Conservation (phyloP, 2,888 invertebrate genomes). For the Labia minor region DNA sequence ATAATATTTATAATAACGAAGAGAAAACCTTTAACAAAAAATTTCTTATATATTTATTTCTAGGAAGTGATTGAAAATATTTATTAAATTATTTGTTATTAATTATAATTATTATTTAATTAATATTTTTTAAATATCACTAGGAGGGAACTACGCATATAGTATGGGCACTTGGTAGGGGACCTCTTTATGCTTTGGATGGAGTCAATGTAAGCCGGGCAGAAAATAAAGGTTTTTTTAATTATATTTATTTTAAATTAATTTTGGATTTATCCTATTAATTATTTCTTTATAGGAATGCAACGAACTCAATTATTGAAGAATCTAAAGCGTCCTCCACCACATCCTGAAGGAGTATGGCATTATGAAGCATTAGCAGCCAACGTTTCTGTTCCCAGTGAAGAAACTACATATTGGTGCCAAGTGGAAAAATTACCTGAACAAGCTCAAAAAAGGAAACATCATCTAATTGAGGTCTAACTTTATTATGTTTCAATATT, state of each 20-base stretch:
- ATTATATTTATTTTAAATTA: no score
- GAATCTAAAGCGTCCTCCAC: constrained; percentile 37
- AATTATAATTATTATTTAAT: no score
- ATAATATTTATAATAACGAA: no score
- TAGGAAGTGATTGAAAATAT: no score
- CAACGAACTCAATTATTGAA: constrained; percentile 63
- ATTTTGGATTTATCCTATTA: no score
- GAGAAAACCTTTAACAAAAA: no score
- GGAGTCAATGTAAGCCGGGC: constrained; percentile 51
- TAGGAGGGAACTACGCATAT: constrained; percentile 87
- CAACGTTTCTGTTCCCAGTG: constrained; percentile 60
- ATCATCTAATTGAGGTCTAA: constrained; percentile 62
- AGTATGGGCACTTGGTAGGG: constrained; percentile 71
- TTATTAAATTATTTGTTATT: no score
- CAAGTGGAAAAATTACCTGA: constrained; percentile 69
- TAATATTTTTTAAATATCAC: no score
- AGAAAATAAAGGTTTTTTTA: constrained; percentile 33
- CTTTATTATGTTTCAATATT: not conserved
- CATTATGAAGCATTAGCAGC: constrained; percentile 51
- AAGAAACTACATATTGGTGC: constrained; percentile 97
- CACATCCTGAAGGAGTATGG: constrained; percentile 40
- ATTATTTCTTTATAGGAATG: constrained; percentile 51
- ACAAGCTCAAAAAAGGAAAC: constrained; percentile 43
- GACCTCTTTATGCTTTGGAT: constrained; percentile 54
- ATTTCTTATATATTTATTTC: no score